phyloP scores from a whole-genome alignment of 2,113 vertebrate species.

The Semnornis frantzii region DNA sequence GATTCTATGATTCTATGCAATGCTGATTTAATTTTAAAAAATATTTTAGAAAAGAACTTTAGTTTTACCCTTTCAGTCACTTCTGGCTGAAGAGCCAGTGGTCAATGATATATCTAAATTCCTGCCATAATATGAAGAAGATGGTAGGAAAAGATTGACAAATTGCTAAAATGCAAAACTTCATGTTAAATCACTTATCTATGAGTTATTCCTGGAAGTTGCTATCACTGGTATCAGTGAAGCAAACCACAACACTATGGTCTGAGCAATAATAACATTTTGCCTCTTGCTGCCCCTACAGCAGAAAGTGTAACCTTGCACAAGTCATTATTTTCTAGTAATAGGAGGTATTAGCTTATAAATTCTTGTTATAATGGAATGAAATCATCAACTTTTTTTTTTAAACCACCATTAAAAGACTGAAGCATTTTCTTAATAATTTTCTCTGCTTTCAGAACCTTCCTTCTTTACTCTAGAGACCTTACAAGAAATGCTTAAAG shows the following conservation, averaged over 20 bases:
- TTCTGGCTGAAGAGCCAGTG: background rate
- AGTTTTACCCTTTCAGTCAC: background rate
- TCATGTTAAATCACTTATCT: background rate
- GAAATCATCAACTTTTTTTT: background rate
- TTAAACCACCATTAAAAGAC: background rate
- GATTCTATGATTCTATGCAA: background rate
- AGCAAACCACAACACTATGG: background rate
- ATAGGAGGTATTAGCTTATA: background rate
- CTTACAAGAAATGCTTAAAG: background rate
- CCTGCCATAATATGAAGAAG: background rate
- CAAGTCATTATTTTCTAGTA: background rate
- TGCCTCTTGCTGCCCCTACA: no score
- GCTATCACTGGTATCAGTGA: background rate
- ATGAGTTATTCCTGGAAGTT: background rate
- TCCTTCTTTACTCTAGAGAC: background rate
- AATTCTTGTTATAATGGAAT: background rate
- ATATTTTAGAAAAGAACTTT: background rate
- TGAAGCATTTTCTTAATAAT: background rate
- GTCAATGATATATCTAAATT: background rate
- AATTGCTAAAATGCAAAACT: background rate
- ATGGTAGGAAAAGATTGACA: rapidly evolving
- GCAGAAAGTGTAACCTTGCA: background rate
- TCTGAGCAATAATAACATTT: background rate
- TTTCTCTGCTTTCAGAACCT: background rate
- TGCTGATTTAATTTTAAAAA: background rate